A percentile compares a stretch with the other conserved stretches of the same genome.
These are phyloP conservation scores for Pteria penguin DNA, from an alignment of 2,888 invertebrate species.

Conservation along the genomic window DNA sequence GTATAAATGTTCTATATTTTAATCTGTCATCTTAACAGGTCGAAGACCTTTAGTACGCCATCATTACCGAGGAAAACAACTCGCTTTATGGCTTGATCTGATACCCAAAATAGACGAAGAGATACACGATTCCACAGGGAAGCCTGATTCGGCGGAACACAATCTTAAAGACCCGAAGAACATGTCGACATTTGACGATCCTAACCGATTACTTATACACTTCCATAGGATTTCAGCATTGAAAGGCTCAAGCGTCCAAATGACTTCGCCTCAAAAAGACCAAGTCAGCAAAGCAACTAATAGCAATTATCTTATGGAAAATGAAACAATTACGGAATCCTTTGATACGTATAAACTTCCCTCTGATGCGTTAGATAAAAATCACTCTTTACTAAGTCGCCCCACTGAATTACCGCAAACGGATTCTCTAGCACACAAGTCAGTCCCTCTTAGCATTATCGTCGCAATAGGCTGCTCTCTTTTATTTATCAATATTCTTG, in stretches of 20 bases:
- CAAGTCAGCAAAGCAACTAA: neutral
- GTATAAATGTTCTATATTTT: too few relatives aligned
- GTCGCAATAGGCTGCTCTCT: conserved; percentile 96
- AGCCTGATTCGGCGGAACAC: conserved; percentile 87
- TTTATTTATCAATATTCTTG: conserved; percentile 93
- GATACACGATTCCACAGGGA: conserved; percentile 91
- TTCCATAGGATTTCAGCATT: conserved; percentile 73
- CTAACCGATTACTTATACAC: conserved; percentile 84
- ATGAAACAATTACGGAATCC: conserved; percentile 17
- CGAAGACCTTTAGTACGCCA: conserved; percentile 94
- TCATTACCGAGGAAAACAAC: conserved; percentile 95
- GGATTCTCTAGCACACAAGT: conserved; percentile 24
- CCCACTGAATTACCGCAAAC: neutral
- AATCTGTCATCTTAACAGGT: conserved; percentile 83
- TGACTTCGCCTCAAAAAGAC: neutral
- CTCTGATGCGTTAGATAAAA: neutral
- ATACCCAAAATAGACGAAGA: conserved; percentile 93
- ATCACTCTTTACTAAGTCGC: conserved; percentile 9
- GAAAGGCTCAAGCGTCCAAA: conserved; percentile 49
- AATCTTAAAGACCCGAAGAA: conserved; percentile 91
- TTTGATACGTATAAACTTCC: neutral
- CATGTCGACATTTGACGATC: conserved; percentile 92
- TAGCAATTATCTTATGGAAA: neutral
- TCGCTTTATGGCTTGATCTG: conserved; percentile 96
- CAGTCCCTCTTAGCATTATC: conserved; percentile 75